Evolutionary conservation across 2,113 vertebrate species (phyloP), one percentile per base, ranked within the genome.

Genomic region (Protomyctophum bolini): DNA sequence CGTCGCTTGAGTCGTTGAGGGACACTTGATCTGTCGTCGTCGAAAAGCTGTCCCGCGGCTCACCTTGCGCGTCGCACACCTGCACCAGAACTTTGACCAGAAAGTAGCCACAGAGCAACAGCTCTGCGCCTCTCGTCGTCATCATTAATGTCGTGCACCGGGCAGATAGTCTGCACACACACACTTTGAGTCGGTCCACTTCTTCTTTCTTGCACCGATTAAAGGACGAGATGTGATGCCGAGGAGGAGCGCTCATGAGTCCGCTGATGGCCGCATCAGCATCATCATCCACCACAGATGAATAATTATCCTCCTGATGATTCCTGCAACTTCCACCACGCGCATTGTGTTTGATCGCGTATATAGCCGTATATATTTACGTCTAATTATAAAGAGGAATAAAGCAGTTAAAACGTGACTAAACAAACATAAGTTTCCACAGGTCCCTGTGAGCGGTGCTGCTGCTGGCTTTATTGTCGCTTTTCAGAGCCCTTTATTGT

Each of bases 51-150:
- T 96, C 96, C 76, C 91, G 92, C 68, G 91, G 92, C 86, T 95
- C 94, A 69, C 96, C 96, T 87, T 97, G 95, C 61, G 96, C 97
- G 72, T 94, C 92, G 87, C 96, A 96, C 86, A 94, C 89, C 89
- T 93, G 88, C 86, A 94, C 89, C 89, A 93, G 88, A 77, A 97
- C 94, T 94, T 97, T 95, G 54, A 95, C 93, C 87, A 95, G 92
- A 91, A 96, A 93, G 95, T 95, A 98, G 73, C 96, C 92, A 21
- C 21, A 21, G 73, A 97, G 91, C 52, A 97, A 87, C 89, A 97
- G 88, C 72, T 85, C 85, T 29, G 81, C 67, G 41, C 81, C 80
- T 69, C 82, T 83, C 88, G 90, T 89, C 63, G 72, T 87, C 55
- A 21, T 21, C 21, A 21, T 21, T 1, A 21, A n/a, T n/a, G 21